phyloP scores from a whole-genome alignment of 2,113 vertebrate species.

The Seriola quinqueradiata region DNA sequence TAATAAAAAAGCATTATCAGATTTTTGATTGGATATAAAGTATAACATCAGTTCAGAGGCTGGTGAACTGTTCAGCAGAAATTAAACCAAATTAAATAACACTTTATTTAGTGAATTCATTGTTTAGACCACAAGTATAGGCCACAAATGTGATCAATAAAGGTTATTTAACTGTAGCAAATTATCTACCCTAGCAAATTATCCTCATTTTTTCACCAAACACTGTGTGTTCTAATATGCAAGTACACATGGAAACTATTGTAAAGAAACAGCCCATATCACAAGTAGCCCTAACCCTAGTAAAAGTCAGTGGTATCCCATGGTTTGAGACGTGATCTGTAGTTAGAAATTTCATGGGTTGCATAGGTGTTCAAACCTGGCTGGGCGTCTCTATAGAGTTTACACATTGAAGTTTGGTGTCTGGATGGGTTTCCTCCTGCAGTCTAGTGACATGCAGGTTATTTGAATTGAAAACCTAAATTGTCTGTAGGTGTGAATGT shows the following conservation, averaged over 20 bases:
- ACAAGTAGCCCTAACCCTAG: no score
- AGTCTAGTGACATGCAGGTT: background rate
- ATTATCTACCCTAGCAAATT: no score
- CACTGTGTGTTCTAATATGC: no score
- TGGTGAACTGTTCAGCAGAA: background rate
- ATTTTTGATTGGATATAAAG: background rate
- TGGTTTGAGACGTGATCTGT: no score
- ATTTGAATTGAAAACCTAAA: background rate
- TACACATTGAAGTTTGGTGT: background rate
- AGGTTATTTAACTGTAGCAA: background rate
- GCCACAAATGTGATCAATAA: background rate
- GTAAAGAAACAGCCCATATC: no score
- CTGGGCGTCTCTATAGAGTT: background rate
- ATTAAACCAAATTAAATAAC: background rate
- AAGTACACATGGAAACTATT: no score
- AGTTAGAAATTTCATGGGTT: no score
- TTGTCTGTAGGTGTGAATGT: background rate
- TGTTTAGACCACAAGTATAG: background rate
- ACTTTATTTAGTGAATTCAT: background rate
- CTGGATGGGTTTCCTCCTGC: background rate
- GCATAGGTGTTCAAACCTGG: background rate
- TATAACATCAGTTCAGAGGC: background rate
- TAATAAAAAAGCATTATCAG: background rate
- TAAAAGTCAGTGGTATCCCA: no score
- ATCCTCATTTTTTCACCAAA: no score